Base-by-base conservation (phyloP, 2,113 vertebrate genomes). In the Lepus europaeus region DNA sequence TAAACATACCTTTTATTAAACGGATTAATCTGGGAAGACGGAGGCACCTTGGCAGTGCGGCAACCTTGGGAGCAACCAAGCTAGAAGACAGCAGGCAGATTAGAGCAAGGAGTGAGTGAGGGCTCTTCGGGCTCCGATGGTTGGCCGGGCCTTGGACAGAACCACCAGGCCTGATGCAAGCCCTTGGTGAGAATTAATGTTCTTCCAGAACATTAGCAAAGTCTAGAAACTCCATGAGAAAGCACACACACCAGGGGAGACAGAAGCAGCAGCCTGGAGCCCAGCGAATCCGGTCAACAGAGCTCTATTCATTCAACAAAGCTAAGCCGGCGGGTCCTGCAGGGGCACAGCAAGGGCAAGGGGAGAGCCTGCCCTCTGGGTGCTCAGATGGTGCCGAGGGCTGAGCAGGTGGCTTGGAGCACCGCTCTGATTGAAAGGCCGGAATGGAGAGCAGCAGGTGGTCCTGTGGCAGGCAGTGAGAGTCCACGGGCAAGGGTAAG, bases 131-230 rank as follows among this genome's bases (percentile, higher is more conserved):
- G 82, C 92, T 90, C n/a, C 49, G 72, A 68, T n/a, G 9, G 31
- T 33, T 85, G 89, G 85, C 29, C 3, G 33, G 64, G 64, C 33
- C 39, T n/a, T 27, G 87, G 91, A 39, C 14, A 72, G 82, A 78
- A 91, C 72, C 25, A 23, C 7, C 66, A 56, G 88, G 76, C 61
- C 85, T 91, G 66, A 86, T 96, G 84, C 93, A 96, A 95, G 87
- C 53, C 76, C 4, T 78, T 69, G 27, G 0, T 29, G 83, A 76
- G 51, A 91, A 93, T 73, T 64, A 70, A 70, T 39, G n/a, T 27
- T 81, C 33, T 78, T 96, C 77, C 29, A 9, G 83, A 77, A 79
- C 61, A 88, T 93, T 64, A 86, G 91, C 81, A 61, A 95, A 96
- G 90, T 88, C 70, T 22, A 59, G 56, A 85, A 77, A 94, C 74